These are phyloP conservation scores for Phymorhynchus buccinoides DNA, from an alignment of 1,140 invertebrate species.

Conservation along the genomic window DNA sequence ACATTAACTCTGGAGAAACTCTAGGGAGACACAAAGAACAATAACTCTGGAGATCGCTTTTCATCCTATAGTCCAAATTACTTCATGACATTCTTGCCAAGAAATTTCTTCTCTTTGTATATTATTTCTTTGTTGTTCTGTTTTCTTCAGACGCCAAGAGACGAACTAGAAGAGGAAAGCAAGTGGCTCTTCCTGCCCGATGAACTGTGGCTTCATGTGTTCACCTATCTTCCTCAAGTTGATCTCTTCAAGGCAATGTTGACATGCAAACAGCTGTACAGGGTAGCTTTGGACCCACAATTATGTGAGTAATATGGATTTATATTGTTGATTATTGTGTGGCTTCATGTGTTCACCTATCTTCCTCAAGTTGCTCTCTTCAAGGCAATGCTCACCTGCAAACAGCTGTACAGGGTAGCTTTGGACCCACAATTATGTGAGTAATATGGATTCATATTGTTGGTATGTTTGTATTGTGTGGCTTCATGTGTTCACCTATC, in stretches of 20 bases:
- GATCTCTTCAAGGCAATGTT: conserved; percentile 58
- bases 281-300: conserved; percentile 65
- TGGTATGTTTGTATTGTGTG: no score
- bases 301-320: conserved; percentile 72
- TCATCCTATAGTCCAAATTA: no score
- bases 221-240: conserved; percentile 61
- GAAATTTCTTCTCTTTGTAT: no score
- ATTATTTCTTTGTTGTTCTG: not conserved
- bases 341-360: conserved; percentile 65
- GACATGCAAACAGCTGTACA: conserved; percentile 63
- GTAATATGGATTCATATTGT: no score
- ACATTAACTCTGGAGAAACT: no score
- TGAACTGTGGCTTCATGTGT: conserved; percentile 67
- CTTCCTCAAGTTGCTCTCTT: conserved; percentile 61
- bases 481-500: conserved; percentile 64
- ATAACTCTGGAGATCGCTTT: no score
- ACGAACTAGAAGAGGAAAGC: conserved; percentile 60
- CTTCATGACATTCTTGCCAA: no score
- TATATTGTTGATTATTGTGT: no score
- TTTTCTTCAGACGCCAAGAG: conserved; percentile 62
- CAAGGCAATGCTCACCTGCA: conserved; percentile 58
- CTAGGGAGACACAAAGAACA: no score
- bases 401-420: conserved; percentile 64
- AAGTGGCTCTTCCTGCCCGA: conserved; percentile 69
- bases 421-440: conserved; percentile 68